phyloP scores from a whole-genome alignment of 2,888 invertebrate species.

The Yponomeuta evonymella region DNA sequence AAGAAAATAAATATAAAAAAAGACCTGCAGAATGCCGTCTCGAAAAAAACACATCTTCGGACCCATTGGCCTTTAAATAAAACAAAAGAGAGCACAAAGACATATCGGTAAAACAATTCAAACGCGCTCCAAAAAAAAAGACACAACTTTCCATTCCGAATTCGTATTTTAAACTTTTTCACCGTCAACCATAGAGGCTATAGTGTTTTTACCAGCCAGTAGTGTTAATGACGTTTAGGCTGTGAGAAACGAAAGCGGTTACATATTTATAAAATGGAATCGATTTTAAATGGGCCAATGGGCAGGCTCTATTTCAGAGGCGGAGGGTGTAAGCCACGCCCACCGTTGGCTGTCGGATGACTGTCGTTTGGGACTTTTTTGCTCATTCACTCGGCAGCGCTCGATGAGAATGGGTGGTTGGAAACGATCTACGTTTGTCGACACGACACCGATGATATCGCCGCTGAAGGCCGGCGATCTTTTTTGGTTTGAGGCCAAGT shows the following conservation, averaged over 20 bases:
- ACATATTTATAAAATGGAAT: constrained; percentile 76
- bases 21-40: constrained; percentile 36
- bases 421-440: background rate
- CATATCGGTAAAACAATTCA: constrained; percentile 74
- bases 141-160: constrained; percentile 34
- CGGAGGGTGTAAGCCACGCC: constrained; percentile 60
- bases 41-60: constrained; percentile 50
- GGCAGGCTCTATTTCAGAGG: constrained; percentile 53
- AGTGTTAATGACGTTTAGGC: constrained; percentile 31
- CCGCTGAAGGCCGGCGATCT: background rate
- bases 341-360: constrained; percentile 62
- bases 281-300: constrained; percentile 74
- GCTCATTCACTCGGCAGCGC: constrained; percentile 60
- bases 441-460: background rate
- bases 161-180: constrained; percentile 34
- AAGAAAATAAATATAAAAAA: constrained; percentile 30
- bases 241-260: constrained; percentile 59
- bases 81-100: constrained; percentile 71
- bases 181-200: constrained; percentile 23
- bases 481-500: too few relatives aligned
- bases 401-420: constrained; percentile 25
- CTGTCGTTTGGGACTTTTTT: constrained; percentile 56
- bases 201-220: constrained; percentile 21
- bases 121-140: constrained; percentile 36
- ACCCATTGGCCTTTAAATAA: constrained; percentile 67